These are phyloP conservation scores for Lemur catta DNA, from an alignment of 2,797 vertebrate species.

Conservation along the genomic window DNA sequence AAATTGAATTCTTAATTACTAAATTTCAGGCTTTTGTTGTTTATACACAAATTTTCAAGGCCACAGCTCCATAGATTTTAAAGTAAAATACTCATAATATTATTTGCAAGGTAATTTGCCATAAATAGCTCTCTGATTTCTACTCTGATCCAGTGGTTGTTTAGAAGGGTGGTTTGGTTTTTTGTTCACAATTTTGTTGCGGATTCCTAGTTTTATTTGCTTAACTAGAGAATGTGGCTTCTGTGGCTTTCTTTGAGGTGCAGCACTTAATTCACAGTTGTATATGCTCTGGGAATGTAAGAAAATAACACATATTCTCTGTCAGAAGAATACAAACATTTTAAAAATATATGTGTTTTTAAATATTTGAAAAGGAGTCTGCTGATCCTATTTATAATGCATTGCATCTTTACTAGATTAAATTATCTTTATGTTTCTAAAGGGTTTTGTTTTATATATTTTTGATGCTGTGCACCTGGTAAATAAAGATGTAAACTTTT, in stretches of 20 bases:
- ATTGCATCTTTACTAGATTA: not conserved
- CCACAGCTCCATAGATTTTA: not conserved
- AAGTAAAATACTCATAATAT: constrained; percentile 9
- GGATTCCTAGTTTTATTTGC: not conserved
- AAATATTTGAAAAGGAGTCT: constrained; percentile 32
- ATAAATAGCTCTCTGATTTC: not conserved
- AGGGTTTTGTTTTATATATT: constrained; percentile 7
- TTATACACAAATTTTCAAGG: not conserved
- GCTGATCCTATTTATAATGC: not conserved
- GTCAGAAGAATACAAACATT: not conserved
- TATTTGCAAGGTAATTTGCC: not conserved
- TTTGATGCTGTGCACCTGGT: not conserved
- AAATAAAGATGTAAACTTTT: not conserved
- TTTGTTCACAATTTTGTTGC: not conserved
- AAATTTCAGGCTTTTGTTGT: not conserved
- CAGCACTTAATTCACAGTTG: not conserved
- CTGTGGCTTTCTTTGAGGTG: not conserved
- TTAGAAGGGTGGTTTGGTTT: not conserved
- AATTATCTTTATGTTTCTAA: constrained; percentile 3
- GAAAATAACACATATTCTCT: not conserved
- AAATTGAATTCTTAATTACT: not conserved
- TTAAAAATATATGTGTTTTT: not conserved
- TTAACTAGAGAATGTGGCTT: not conserved
- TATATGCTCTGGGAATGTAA: not conserved
- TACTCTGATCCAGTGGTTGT: not conserved